Conservation (phyloP, 2,113 vertebrate species). For the Tachysurus fulvidraco region DNA sequence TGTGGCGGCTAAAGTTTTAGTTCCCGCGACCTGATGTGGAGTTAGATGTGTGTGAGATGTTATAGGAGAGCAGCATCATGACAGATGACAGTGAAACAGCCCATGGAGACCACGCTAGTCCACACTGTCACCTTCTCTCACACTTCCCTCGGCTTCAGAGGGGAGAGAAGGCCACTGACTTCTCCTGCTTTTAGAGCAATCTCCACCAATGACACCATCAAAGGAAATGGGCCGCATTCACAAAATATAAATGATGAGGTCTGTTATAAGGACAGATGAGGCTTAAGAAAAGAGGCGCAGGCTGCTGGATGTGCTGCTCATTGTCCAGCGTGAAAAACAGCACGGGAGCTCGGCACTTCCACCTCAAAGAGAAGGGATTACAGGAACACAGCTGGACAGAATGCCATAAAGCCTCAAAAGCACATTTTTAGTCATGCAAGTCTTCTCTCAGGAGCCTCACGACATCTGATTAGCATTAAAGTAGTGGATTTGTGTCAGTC, state of each 20-base stretch:
- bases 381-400: constrained; percentile 57
- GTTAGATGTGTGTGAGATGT: constrained; percentile 11
- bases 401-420: constrained; percentile 27
- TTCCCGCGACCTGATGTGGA: neutral
- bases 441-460: constrained; percentile 11
- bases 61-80: neutral
- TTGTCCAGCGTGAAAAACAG: constrained; percentile 58
- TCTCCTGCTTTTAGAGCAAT: constrained; percentile 60
- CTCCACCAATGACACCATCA: constrained; percentile 60
- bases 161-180: constrained; percentile 48
- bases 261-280: constrained; percentile 54
- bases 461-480: constrained; percentile 58
- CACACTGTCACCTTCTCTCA: constrained; percentile 36
- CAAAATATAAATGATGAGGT: constrained; percentile 58
- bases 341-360: constrained; percentile 37
- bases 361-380: constrained; percentile 48
- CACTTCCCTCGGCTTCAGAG: constrained; percentile 17
- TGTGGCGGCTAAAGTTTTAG: neutral
- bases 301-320: constrained; percentile 54
- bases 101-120: constrained; percentile 34
- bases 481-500: constrained; percentile 42
- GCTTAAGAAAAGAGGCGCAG: constrained; percentile 59
- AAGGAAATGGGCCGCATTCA: constrained; percentile 62
- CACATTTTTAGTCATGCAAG: constrained; percentile 27
- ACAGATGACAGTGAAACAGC: constrained; percentile 12